phyloP scores from a whole-genome alignment of 2,888 invertebrate species.

The Philonicus albiceps region DNA sequence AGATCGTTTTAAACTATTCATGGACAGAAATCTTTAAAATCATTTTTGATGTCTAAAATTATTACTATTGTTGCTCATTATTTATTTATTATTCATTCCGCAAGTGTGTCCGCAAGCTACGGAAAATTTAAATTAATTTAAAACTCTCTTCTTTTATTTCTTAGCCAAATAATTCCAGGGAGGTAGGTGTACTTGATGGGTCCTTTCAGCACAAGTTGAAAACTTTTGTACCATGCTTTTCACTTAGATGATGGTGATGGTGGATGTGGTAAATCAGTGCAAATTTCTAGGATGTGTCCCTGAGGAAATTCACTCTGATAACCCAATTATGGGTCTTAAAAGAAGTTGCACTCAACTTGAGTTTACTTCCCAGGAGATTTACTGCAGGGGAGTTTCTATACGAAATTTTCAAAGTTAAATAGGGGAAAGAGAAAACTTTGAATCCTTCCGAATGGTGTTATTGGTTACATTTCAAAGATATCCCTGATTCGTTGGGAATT shows the following conservation, averaged over 20 bases:
- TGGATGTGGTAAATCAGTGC: neutral
- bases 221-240: constrained; percentile 8
- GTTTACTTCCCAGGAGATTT: neutral
- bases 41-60: neutral
- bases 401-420: neutral
- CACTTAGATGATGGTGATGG: neutral
- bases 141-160: neutral
- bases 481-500: neutral
- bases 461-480: neutral
- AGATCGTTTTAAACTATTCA: neutral
- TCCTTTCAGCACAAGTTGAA: constrained; percentile 13
- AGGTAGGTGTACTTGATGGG: neutral
- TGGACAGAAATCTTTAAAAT: neutral
- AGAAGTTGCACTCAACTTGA: constrained; percentile 14
- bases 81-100: neutral
- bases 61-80: neutral
- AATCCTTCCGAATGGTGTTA: neutral
- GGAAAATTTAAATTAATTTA: neutral
- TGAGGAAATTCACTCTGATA: constrained; percentile 9
- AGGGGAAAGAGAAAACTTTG: neutral
- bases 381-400: neutral
- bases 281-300: constrained; percentile 6
- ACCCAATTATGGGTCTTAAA: constrained; percentile 2
- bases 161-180: neutral
- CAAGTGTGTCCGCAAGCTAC: neutral